phyloP scores from a whole-genome alignment of 2,113 vertebrate species.

The Gavia stellata region DNA sequence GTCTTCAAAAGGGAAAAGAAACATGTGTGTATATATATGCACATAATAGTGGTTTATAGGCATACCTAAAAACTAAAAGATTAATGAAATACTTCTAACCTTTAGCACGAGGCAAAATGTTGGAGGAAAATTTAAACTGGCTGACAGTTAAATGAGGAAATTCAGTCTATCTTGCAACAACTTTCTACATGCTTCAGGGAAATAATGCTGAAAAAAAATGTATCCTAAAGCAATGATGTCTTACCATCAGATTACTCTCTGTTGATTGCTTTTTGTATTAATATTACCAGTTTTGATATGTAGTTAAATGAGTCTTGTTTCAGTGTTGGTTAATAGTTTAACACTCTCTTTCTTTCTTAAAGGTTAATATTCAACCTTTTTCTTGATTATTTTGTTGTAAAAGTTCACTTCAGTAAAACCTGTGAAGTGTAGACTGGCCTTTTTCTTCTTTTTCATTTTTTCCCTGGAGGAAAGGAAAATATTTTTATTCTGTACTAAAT shows the following conservation, averaged over 20 bases:
- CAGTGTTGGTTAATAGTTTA: neutral
- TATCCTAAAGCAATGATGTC: neutral
- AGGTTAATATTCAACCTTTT: neutral
- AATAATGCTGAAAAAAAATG: neutral
- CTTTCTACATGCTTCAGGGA: neutral
- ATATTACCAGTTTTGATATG: neutral
- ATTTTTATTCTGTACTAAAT: neutral
- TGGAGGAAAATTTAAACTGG: neutral
- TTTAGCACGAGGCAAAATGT: neutral
- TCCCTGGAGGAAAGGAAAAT: neutral
- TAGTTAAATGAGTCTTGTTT: neutral
- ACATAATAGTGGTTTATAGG: neutral
- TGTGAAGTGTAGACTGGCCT: neutral
- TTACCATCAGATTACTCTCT: neutral
- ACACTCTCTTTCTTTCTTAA: neutral
- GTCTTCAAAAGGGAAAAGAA: neutral
- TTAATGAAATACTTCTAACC: neutral
- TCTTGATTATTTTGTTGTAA: neutral
- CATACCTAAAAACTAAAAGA: neutral
- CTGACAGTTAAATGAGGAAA: rapidly evolving
- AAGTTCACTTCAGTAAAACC: conserved; percentile 11
- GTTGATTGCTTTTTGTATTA: neutral
- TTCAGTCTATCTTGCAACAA: neutral
- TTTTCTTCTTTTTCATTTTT: neutral
- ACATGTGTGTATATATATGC: rapidly evolving